A percentile compares a stretch with the other conserved stretches of the same genome.
These are phyloP conservation scores for Andrena bucephala DNA, from an alignment of 2,888 invertebrate genomes.

Conservation along the genomic window DNA sequence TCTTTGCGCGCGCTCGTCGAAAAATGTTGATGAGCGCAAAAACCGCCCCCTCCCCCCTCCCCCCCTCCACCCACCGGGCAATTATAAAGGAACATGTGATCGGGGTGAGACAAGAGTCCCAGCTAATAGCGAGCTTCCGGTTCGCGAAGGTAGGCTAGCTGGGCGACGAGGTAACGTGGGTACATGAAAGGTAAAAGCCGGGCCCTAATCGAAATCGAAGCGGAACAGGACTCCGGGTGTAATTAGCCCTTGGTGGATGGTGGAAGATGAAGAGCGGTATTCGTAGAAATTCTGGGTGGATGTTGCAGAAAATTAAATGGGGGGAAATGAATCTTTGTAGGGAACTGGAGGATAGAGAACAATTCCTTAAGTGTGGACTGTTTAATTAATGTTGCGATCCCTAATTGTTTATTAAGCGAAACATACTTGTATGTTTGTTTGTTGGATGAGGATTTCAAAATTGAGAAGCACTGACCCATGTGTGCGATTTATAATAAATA, in stretches of 20 bases:
- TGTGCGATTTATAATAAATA: no score
- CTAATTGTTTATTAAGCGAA: no score
- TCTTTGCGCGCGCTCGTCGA: neutral
- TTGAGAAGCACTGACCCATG: no score
- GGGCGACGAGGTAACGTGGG: constrained; percentile 22
- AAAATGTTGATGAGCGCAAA: constrained; percentile 43
- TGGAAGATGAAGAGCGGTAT: neutral
- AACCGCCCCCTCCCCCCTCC: no score
- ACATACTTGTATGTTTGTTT: no score
- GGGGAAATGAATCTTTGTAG: no score
- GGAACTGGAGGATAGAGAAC: no score
- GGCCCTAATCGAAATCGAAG: constrained; percentile 41
- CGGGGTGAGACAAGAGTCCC: constrained; percentile 60
- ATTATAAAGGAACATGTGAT: constrained; percentile 62
- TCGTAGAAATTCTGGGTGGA: no score
- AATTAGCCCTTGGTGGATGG: neutral
- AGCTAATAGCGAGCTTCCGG: constrained; percentile 66
- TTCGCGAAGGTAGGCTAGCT: constrained; percentile 45
- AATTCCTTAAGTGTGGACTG: no score
- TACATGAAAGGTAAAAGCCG: constrained; percentile 46
- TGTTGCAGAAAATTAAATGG: no score
- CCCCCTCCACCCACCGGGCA: neutral
- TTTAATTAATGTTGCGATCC: no score
- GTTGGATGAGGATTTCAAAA: no score
- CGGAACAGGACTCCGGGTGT: neutral